phyloP scores from a whole-genome alignment of 2,797 vertebrate species.

The Lagothrix lagotricha region DNA sequence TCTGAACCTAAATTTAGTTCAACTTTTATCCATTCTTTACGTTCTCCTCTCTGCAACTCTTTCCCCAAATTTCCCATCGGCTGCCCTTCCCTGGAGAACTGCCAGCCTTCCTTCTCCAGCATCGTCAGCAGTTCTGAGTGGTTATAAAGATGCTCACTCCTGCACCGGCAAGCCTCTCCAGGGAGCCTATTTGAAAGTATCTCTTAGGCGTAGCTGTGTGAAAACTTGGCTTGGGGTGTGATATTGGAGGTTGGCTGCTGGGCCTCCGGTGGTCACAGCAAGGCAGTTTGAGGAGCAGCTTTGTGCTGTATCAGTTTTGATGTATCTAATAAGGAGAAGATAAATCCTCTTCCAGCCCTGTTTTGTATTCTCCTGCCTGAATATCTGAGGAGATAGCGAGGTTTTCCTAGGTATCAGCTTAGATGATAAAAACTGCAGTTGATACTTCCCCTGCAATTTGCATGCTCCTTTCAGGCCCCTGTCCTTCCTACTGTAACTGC shows the following conservation, averaged over 20 bases:
- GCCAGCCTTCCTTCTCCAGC: background rate
- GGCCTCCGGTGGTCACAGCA: background rate
- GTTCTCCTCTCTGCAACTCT: background rate
- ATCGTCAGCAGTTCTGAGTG: background rate
- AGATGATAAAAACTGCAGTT: slow-evolving; percentile 22
- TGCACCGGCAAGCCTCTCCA: background rate
- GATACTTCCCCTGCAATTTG: background rate
- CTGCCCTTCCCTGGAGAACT: background rate
- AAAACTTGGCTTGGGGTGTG: background rate
- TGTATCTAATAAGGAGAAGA: background rate
- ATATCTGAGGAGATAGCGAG: background rate
- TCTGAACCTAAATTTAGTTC: background rate
- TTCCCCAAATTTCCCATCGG: background rate
- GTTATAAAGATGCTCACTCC: background rate
- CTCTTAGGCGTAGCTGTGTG: background rate
- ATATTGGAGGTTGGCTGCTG: background rate
- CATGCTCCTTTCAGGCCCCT: background rate
- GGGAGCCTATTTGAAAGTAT: background rate
- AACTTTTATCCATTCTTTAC: background rate
- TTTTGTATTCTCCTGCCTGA: background rate
- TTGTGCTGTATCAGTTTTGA: background rate
- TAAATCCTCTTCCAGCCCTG: too few species aligned
- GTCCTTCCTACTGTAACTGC: background rate
- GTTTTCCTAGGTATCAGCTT: background rate
- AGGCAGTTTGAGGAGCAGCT: background rate